phyloP scores from a whole-genome alignment of 2,888 invertebrate genomes.

The Pandemis corylana region DNA sequence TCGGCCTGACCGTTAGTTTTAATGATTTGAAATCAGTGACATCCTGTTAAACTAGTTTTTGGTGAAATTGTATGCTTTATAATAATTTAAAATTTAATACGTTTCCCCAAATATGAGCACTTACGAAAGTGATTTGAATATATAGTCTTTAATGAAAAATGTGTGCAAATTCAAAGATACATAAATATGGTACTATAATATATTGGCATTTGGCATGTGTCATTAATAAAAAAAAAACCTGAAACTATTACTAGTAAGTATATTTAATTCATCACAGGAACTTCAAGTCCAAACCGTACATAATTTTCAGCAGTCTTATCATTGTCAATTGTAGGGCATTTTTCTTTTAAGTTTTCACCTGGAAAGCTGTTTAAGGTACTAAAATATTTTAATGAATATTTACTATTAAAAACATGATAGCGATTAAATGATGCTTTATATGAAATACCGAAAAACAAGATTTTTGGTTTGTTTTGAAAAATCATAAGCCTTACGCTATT shows the following conservation, averaged over 20 bases:
- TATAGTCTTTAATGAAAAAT: neutral
- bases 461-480: neutral
- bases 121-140: neutral
- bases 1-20: slow-evolving; percentile 21
- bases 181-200: too few relatives aligned
- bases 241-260: neutral
- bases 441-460: neutral
- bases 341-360: too few relatives aligned
- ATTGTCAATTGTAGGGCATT: too few relatives aligned
- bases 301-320: neutral
- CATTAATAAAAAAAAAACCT: too few relatives aligned
- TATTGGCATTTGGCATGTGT: too few relatives aligned
- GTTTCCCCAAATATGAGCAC: neutral
- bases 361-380: too few relatives aligned
- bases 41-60: slow-evolving; percentile 13
- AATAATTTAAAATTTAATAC: neutral
- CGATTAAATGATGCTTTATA: too few relatives aligned
- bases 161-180: neutral
- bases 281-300: too few relatives aligned
- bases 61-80: slow-evolving; percentile 1
- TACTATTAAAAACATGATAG: too few relatives aligned
- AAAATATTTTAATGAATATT: too few relatives aligned
- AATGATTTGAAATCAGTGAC: slow-evolving; percentile 4
- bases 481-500: neutral
- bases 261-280: neutral